phyloP scores from a whole-genome alignment of 2,797 vertebrate genomes.

The Ptychadena robeensis region DNA sequence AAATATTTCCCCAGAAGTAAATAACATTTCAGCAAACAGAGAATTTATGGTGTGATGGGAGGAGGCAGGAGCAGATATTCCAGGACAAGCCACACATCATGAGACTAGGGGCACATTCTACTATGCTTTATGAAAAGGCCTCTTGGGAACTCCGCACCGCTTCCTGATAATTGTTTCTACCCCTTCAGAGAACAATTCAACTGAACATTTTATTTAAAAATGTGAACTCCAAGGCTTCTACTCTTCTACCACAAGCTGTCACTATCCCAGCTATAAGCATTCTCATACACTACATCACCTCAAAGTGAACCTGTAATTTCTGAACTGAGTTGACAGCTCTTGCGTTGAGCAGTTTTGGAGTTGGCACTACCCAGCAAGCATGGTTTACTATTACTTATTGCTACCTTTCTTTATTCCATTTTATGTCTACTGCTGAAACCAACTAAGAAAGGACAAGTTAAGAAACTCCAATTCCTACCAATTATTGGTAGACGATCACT shows the following conservation, averaged over 20 bases:
- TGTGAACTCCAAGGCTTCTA: not conserved
- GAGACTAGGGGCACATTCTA: constrained; percentile 8
- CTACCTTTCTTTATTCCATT: too few relatives aligned
- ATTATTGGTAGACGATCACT: too few relatives aligned
- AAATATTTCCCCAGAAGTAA: constrained; percentile 48
- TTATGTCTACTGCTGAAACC: too few relatives aligned
- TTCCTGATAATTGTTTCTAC: constrained; percentile 21
- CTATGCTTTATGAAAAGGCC: constrained; percentile 25
- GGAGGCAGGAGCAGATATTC: not conserved
- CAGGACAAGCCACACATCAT: not conserved
- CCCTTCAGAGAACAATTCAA: constrained; percentile 15
- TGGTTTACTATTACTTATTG: too few relatives aligned
- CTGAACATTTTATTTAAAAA: not conserved
- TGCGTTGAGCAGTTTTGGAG: too few relatives aligned
- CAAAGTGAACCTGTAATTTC: too few relatives aligned
- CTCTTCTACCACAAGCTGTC: not conserved
- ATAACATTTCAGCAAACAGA: constrained; percentile 39
- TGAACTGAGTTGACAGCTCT: too few relatives aligned
- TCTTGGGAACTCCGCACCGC: constrained; percentile 13
- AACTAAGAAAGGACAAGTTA: too few relatives aligned
- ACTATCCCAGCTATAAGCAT: not conserved
- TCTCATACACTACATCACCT: too few relatives aligned
- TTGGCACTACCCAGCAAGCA: too few relatives aligned
- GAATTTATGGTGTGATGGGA: constrained; percentile 11
- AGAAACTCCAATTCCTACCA: too few relatives aligned